Conservation (phyloP, 2,797 vertebrate genomes). For the Phataginus tetradactyla region DNA sequence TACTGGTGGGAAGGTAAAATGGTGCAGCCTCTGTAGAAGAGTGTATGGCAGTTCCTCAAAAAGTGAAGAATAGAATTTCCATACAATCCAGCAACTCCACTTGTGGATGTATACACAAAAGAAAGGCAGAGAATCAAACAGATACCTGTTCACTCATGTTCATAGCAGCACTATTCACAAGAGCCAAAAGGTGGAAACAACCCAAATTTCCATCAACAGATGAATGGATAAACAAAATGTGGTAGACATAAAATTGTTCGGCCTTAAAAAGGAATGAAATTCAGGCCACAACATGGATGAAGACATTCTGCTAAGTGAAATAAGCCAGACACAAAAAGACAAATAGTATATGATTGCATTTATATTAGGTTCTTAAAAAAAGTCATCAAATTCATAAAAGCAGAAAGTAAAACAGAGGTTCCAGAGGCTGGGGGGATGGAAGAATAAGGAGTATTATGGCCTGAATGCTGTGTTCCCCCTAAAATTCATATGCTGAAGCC, state of each 20-base stretch:
- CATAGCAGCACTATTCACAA: not conserved
- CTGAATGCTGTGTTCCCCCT: not conserved
- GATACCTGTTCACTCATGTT: fast-evolving
- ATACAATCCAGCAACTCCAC: not conserved
- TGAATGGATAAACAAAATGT: not conserved
- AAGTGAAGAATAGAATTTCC: too few species aligned
- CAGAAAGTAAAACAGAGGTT: not conserved
- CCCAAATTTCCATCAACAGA: not conserved
- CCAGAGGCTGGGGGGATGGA: not conserved
- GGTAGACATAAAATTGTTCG: not conserved
- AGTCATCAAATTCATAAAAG: not conserved
- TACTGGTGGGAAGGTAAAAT: not conserved
- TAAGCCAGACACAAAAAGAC: not conserved
- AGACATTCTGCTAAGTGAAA: not conserved
- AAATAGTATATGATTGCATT: too few species aligned
- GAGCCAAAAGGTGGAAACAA: too few species aligned
- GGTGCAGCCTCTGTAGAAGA: not conserved
- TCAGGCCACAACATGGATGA: not conserved
- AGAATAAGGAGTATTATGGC: not conserved
- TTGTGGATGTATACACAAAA: not conserved
- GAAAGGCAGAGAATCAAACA: not conserved
- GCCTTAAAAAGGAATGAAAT: not conserved
- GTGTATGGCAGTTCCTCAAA: not conserved
- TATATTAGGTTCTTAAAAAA: too few species aligned
- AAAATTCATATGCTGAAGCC: not conserved